Conservation (phyloP, 2,797 vertebrate genomes). For the Denticeps clupeoides region DNA sequence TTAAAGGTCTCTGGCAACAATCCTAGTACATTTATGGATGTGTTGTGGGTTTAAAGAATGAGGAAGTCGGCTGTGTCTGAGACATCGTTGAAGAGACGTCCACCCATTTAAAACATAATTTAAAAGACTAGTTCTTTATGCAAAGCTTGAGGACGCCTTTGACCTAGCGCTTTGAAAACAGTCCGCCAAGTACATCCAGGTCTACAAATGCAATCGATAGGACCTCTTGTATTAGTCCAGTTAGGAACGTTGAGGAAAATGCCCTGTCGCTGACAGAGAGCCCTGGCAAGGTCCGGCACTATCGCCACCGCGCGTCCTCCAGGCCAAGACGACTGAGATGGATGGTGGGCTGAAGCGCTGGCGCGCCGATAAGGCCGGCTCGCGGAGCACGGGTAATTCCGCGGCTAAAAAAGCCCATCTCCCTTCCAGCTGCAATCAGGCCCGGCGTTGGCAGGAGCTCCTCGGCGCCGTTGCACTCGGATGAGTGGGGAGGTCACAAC, state of each 20-base stretch:
- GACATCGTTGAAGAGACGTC: too few relatives aligned
- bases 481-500: too few relatives aligned
- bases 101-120: not conserved
- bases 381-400: slow-evolving; percentile 15
- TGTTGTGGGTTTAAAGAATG: too few relatives aligned
- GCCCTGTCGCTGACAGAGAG: slow-evolving; percentile 22
- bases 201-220: slow-evolving; percentile 30
- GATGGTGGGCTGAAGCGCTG: slow-evolving; percentile 20
- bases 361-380: slow-evolving; percentile 24
- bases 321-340: slow-evolving; percentile 25
- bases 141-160: too few relatives aligned
- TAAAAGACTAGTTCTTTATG: not conserved
- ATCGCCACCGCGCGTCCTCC: slow-evolving; percentile 13
- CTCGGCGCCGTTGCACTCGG: not conserved
- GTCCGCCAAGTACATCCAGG: slow-evolving; percentile 7
- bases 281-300: slow-evolving; percentile 13
- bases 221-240: slow-evolving; percentile 25
- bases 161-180: too few relatives aligned
- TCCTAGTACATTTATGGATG: too few relatives aligned
- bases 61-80: too few relatives aligned
- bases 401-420: slow-evolving; percentile 20
- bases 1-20: too few relatives aligned
- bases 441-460: slow-evolving; percentile 6
- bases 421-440: slow-evolving; percentile 17
- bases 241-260: slow-evolving; percentile 27